These are phyloP conservation scores for Thelaira solivaga DNA, from an alignment of 2,888 invertebrate species.

Conservation along the genomic window DNA sequence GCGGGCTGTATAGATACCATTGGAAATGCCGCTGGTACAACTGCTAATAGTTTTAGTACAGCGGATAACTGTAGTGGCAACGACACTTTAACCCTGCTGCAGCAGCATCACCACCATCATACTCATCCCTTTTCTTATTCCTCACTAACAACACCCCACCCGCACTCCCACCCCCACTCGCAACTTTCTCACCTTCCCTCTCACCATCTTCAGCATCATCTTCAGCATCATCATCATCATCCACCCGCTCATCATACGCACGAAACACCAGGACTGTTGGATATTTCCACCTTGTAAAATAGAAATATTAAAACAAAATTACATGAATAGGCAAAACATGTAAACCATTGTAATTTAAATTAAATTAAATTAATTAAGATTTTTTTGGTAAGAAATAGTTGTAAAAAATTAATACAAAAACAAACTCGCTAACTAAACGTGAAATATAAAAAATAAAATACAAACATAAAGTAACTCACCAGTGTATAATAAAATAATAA, in stretches of 20 bases:
- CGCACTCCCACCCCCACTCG: conserved; percentile 64
- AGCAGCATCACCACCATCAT: conserved; percentile 66
- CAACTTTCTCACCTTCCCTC: conserved; percentile 54
- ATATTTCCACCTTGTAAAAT: conserved; percentile 77
- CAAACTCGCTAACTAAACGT: conserved; percentile 29
- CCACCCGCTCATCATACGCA: conserved; percentile 61
- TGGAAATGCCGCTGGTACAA: conserved; percentile 51
- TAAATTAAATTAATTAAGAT: too few relatives aligned
- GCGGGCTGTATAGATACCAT: conserved; percentile 46
- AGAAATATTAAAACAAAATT: conserved; percentile 34
- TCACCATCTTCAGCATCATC: conserved; percentile 62
- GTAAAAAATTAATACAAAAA: conserved; percentile 44
- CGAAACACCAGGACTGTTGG: conserved; percentile 73
- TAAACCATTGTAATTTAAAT: conserved; percentile 44
- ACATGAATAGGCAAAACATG: too few relatives aligned
- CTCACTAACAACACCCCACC: conserved; percentile 64
- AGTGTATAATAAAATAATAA: conserved; percentile 52
- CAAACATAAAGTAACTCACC: conserved; percentile 14
- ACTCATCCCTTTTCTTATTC: conserved; percentile 64
- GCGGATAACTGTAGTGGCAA: conserved; percentile 58
- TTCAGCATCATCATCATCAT: conserved; percentile 65
- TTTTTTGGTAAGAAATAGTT: conserved; percentile 71
- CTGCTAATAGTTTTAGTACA: conserved; percentile 48
- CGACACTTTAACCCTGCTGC: conserved; percentile 63
- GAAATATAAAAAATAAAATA: conserved; percentile 22